These are phyloP conservation scores for Tokudaia muenninki DNA, from an alignment of 2,797 vertebrate species.

Conservation along the genomic window DNA sequence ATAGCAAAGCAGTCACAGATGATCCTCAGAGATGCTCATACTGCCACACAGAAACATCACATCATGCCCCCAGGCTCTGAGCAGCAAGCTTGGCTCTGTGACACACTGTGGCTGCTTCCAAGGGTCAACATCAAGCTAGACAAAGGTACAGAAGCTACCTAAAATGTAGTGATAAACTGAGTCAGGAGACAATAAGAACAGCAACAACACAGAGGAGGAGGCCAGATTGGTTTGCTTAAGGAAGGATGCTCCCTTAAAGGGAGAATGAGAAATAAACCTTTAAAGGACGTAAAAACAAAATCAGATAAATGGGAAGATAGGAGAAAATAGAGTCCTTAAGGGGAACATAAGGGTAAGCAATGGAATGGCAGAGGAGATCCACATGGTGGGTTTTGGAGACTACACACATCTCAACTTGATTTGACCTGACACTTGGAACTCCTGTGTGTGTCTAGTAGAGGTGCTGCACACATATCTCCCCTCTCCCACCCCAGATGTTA, in stretches of 20 bases:
- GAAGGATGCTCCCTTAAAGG: slow-evolving; percentile 16
- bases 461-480: neutral
- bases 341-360: neutral
- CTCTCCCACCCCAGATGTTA: neutral
- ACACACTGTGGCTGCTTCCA: neutral
- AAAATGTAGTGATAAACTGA: neutral
- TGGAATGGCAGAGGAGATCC: neutral
- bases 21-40: neutral
- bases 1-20: neutral
- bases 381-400: neutral
- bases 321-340: neutral
- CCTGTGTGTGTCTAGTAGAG: neutral
- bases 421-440: neutral
- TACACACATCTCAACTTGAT: neutral
- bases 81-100: neutral
- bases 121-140: neutral
- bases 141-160: neutral
- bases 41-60: neutral
- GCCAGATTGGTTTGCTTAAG: neutral
- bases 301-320: slow-evolving; percentile 2
- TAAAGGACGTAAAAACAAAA: slow-evolving; percentile 7
- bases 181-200: neutral
- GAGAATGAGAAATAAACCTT: slow-evolving; percentile 9
- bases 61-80: neutral
- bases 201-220: neutral